Conservation (phyloP, 2,113 vertebrate species). For the Trachemys scripta region DNA sequence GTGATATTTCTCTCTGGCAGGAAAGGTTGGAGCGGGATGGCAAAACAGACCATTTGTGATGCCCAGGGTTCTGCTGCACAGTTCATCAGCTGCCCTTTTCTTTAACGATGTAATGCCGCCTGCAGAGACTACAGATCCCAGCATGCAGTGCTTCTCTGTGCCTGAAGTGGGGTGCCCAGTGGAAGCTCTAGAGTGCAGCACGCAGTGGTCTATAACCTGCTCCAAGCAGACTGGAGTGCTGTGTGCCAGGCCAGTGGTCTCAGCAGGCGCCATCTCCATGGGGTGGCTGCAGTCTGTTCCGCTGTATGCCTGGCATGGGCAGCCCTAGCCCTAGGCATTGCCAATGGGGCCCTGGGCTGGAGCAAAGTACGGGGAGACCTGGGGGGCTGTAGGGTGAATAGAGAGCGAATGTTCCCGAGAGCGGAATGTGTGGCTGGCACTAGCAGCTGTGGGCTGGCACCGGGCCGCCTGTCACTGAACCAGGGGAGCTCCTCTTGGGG, state of each 20-base stretch:
- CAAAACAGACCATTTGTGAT: background rate
- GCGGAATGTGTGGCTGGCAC: background rate
- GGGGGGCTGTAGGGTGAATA: background rate
- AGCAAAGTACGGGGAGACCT: no score
- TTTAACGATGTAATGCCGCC: background rate
- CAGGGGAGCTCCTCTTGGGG: background rate
- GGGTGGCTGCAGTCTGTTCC: background rate
- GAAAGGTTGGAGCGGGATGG: background rate
- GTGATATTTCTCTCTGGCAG: background rate
- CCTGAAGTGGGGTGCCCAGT: background rate
- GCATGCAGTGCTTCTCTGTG: background rate
- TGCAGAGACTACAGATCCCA: background rate
- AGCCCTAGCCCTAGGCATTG: background rate
- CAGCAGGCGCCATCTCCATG: background rate
- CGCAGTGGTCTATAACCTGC: background rate
- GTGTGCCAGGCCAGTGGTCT: background rate
- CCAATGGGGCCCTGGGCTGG: background rate
- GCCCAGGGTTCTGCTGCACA: background rate
- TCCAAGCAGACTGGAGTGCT: background rate
- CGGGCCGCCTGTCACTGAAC: background rate
- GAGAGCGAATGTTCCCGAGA: no score
- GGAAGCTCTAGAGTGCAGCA: background rate
- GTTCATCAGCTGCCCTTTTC: background rate
- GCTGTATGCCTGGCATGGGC: background rate
- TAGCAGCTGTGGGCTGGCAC: rapidly evolving